These are phyloP conservation scores for Phortica variegata DNA, from an alignment of 1,140 invertebrate genomes.

Conservation along the genomic window DNA sequence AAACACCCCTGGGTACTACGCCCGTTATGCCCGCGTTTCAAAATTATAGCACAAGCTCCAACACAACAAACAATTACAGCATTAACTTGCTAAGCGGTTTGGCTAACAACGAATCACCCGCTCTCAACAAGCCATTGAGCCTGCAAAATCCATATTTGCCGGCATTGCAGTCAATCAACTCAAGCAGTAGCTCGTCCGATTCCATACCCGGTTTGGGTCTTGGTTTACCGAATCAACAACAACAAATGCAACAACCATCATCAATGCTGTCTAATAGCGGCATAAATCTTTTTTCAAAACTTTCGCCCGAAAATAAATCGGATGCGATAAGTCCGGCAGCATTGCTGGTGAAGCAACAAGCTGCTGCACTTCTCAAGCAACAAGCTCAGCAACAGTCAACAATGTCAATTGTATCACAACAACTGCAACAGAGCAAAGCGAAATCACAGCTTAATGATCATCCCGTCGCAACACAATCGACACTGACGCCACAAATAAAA, in stretches of 20 bases:
- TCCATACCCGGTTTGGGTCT: background rate
- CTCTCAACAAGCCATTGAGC: no score
- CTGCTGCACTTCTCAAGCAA: no score
- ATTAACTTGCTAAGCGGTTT: constrained; percentile 8
- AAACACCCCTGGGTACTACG: constrained; percentile 1
- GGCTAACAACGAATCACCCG: constrained; percentile 4
- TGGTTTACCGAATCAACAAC: background rate
- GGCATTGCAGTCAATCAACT: constrained; percentile 11
- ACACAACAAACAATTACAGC: constrained; percentile 37
- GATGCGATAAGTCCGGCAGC: no score
- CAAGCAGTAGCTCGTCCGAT: background rate
- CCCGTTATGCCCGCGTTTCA: constrained; percentile 19
- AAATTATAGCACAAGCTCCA: constrained; percentile 30
- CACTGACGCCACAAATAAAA: background rate
- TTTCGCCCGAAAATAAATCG: no score
- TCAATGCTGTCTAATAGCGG: background rate
- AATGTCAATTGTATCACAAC: constrained; percentile 1
- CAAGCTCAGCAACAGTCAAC: no score
- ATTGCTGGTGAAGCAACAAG: no score
- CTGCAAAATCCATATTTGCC: constrained; percentile 17
- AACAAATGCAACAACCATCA: no score
- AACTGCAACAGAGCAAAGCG: constrained; percentile 1
- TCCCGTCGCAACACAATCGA: background rate
- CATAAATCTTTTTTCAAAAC: no score
- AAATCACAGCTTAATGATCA: no score